Evolutionary conservation across 64 coral and sea anemone species (phyloP), one percentile per base, ranked within the genome.

Genomic region (Pocillopora verrucosa): DNA sequence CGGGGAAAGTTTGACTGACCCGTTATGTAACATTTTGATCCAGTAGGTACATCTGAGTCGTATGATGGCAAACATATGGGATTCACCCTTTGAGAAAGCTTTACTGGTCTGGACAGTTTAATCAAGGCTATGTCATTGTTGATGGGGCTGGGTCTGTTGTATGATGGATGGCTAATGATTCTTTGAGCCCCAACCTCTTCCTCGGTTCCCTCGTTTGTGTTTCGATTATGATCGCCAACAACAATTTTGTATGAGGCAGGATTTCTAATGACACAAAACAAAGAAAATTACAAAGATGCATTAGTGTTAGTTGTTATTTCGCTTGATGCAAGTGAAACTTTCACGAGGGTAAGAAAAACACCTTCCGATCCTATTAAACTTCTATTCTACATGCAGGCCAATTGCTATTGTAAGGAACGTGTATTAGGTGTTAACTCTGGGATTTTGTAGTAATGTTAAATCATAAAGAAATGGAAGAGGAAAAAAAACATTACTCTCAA

Each of bases 81-180:
- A 67, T 89, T 89, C 56, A 96, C 94, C 20, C 82, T 87, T 5
- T 77, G 74, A 22, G 89, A 93, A 25, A 96, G 79, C 5, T 34
- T 90, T 9, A 84, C 91, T 26, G 61, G 68, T 35, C 19, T 38
- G 4, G 58, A n/a, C 11, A 96, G 87, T 51, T 93, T 65, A 51
- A 96, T 89, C 65, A 96, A 77, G n/a, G 91, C 94, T n/a, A 96
- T 89, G 37, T 96, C 94, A 57, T 68, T 92, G 69, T 75, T 90
- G 10, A 96, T 73, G 12, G 77, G 59, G 41, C 41, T 45, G 7
- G 64, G 59, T 9, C 36, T 90, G 76, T 93, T 79, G 67, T 87
- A 96, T 16, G 56, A 34, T 34, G 87, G 82, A 56, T 96, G 94
- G 15, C 83, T 16, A 3, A 86, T 87, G 58, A 96, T 82, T 59